Base-by-base conservation (phyloP, 2,113 vertebrate genomes). In the Pavo muticus region DNA sequence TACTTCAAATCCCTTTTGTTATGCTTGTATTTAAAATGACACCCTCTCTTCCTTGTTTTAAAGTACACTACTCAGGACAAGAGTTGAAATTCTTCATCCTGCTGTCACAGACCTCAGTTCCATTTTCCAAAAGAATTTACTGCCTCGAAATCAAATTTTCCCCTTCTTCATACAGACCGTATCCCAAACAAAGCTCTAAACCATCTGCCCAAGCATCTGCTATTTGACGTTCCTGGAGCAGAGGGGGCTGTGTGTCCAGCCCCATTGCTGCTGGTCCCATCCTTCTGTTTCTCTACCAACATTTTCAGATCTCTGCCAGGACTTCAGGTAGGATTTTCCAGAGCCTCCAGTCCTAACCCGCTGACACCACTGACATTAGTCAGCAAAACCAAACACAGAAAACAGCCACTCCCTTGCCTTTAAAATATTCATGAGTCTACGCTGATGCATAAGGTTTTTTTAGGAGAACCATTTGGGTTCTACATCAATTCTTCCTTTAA, bases 241-340 rank as follows among this genome's bases (percentile, higher is more conserved):
- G 67, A 45, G n/a, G 44, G 12, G 37, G 37, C 9, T 87, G 39
- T 0, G 0, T 11, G 72, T 54, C 60, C 50, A 90, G 50, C 27
- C 17, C 29, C 11, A 2, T 20, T 32, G 8, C 2, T 30, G 4
- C 39, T 17, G 1, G 5, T 79, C 77, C 44, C 30, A 79, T 12
- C 52, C 12, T 27, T 17, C n/a, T 14, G 7, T 2, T 13, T 24
- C 48, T 14, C 32, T 23, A 44, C 14, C 15, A 48, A 18, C 4
- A 5, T 32, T 19, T 70, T n/a, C 47, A 78, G 56, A 60, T 23
- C 57, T 52, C 48, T 54, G 13, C 52, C 16, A 64, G 27, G 21
- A 63, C 24, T 29, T 1, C 0, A 23, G n/a, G 61, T 2, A n/a
- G 57, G 42, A 39, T 17, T 32, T n/a, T 7, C 14, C 52, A 68